These are phyloP conservation scores for Agapostemon virescens DNA, from an alignment of 2,888 invertebrate species.

Conservation along the genomic window DNA sequence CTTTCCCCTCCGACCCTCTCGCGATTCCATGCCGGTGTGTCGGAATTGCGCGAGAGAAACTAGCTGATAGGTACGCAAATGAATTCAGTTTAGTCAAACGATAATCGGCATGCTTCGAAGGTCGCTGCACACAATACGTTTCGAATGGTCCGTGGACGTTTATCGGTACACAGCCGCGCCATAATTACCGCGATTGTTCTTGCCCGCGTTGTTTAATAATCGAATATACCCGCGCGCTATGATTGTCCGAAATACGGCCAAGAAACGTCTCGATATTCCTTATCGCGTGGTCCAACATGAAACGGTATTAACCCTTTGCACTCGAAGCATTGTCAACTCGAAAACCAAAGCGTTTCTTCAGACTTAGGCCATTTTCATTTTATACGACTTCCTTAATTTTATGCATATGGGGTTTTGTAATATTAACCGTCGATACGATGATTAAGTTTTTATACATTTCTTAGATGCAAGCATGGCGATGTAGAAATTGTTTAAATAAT, in stretches of 20 bases:
- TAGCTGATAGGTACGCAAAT: conserved; percentile 58
- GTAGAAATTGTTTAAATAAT: too few relatives aligned
- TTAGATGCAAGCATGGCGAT: too few relatives aligned
- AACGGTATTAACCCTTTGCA: too few relatives aligned
- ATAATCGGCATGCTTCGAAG: conserved; percentile 56
- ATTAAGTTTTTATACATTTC: too few relatives aligned
- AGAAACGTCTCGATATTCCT: background rate
- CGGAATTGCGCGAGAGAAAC: conserved; percentile 50
- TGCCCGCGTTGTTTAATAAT: background rate
- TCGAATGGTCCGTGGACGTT: conserved; percentile 17
- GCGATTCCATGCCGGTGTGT: conserved; percentile 12
- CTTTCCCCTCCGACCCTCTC: background rate
- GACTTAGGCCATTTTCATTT: too few relatives aligned
- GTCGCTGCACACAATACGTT: conserved; percentile 35
- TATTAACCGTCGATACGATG: too few relatives aligned
- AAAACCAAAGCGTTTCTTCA: too few relatives aligned
- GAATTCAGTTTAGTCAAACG: conserved; percentile 62
- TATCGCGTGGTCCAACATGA: too few relatives aligned
- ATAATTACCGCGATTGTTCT: conserved; percentile 37
- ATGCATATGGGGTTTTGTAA: too few relatives aligned
- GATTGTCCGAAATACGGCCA: background rate
- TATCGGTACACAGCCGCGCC: conserved; percentile 3
- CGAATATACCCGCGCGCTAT: background rate
- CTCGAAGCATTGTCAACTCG: too few relatives aligned
- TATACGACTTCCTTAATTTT: too few relatives aligned